Conservation (phyloP, 2,888 invertebrate species). For the Archips xylosteana region DNA sequence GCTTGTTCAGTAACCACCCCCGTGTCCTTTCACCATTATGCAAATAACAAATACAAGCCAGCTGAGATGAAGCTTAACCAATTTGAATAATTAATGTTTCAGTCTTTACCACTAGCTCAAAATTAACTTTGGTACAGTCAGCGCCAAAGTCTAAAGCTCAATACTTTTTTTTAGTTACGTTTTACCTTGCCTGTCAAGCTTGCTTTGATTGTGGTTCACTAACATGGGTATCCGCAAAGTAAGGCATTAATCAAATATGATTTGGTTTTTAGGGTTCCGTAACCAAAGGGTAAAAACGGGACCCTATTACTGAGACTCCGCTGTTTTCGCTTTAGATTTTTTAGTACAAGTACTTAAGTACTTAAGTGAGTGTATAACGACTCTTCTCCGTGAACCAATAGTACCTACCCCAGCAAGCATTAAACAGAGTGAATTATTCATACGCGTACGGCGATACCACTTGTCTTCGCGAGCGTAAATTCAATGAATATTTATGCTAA, state of each 20-base stretch:
- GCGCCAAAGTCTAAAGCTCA: background rate
- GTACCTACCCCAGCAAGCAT: background rate
- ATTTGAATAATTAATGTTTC: constrained; percentile 13
- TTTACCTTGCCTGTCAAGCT: too few relatives aligned
- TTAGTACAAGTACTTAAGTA: too few relatives aligned
- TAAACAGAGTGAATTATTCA: constrained; percentile 8
- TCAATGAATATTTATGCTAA: constrained; percentile 13
- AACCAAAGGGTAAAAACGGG: too few relatives aligned
- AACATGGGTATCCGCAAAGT: too few relatives aligned
- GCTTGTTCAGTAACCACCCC: background rate
- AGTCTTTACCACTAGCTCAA: constrained; percentile 11
- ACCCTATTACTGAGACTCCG: too few relatives aligned
- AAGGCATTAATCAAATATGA: too few relatives aligned
- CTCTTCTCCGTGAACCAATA: background rate
- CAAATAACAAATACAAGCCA: constrained; percentile 6
- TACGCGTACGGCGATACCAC: constrained; percentile 13
- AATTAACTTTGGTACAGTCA: constrained; percentile 9
- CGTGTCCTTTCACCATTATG: background rate
- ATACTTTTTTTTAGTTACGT: too few relatives aligned
- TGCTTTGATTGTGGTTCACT: too few relatives aligned
- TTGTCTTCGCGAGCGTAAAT: constrained; percentile 14
- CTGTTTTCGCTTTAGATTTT: too few relatives aligned
- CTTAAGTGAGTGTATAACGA: background rate
- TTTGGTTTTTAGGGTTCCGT: too few relatives aligned
- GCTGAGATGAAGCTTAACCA: constrained; percentile 1